Base-by-base conservation (phyloP, 1,140 invertebrate species). In the Bombus affinis region DNA sequence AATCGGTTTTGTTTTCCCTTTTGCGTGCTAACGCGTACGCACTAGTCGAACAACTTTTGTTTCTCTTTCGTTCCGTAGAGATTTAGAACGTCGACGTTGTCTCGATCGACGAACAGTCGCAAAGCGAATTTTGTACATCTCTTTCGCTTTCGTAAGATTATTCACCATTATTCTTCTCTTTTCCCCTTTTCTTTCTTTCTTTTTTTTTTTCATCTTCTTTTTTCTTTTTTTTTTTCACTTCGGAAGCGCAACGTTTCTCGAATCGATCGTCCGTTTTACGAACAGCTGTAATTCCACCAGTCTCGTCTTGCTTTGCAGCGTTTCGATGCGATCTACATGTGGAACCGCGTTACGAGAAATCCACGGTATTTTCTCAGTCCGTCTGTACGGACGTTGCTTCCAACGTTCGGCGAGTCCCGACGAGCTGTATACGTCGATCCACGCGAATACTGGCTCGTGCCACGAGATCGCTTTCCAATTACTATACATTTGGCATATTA, bases 401-500 rank as follows among this genome's bases (percentile, higher is more conserved):
- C 59, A 18, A 39, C 3, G 44, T 47, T 47, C 18, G 42, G 71
- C 81, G 44, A 53, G 28, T 18, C 5, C 81, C 81, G 42, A 75
- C 42, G 44, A 68, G 42, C 42, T 62, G 65, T 65, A 37, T 65
- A 37, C 12, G 59, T 37, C 42, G 42, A 53, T 6, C 53, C 53
- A 65, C 53, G 80, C n/a, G 80, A 72, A 65, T 35, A 39, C 32
- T 75, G 81, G 81, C 57, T 68, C 70, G 44, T 70, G 86, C 62
- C 79, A 44, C 77, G 66, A 81, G 77, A 81, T 74, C 81, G 68
- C 91, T 92, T 92, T 1, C 92, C 89, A 91, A 94, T 94, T 94
- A 95, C 95, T 94, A 95, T 95, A 95, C 94, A 95, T 95, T 95
- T 95, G 94, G 94, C 95, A 95, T 70, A 80, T 95, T 95, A 93